phyloP scores from a whole-genome alignment of 1,140 invertebrate genomes.

The Fopius arisanus region DNA sequence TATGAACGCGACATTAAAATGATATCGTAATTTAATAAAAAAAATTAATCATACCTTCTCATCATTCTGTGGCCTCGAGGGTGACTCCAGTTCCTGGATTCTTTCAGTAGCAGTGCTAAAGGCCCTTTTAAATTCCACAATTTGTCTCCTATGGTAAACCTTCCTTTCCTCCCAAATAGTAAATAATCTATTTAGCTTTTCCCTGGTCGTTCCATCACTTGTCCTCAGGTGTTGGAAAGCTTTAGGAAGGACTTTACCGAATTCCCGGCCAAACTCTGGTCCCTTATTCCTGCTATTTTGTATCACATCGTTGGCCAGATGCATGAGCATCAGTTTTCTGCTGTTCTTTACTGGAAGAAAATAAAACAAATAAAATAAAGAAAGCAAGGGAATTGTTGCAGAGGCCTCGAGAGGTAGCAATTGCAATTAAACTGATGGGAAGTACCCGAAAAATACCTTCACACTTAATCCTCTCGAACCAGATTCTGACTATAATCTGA shows the following conservation, averaged over 20 bases:
- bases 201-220: slow-evolving; percentile 79
- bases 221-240: slow-evolving; percentile 84
- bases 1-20: too few species aligned
- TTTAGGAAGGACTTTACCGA: slow-evolving; percentile 77
- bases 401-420: too few species aligned
- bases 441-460: slow-evolving; percentile 81
- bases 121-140: slow-evolving; percentile 76
- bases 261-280: slow-evolving; percentile 92
- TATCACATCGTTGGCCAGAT: slow-evolving; percentile 98
- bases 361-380: background rate
- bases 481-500: slow-evolving; percentile 88
- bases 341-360: slow-evolving; percentile 80
- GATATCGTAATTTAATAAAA: too few species aligned
- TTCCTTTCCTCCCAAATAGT: slow-evolving; percentile 92
- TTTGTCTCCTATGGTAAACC: slow-evolving; percentile 83
- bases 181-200: slow-evolving; percentile 81
- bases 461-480: slow-evolving; percentile 87
- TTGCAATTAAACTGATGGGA: too few species aligned
- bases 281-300: slow-evolving; percentile 98
- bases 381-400: too few species aligned
- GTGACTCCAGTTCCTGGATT: slow-evolving; percentile 60
- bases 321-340: slow-evolving; percentile 93
- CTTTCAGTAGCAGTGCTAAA: slow-evolving; percentile 55
- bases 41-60: slow-evolving; percentile 57
- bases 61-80: slow-evolving; percentile 58